Conservation (phyloP, 2,797 vertebrate genomes). For the Acrocephalus scirpaceus region DNA sequence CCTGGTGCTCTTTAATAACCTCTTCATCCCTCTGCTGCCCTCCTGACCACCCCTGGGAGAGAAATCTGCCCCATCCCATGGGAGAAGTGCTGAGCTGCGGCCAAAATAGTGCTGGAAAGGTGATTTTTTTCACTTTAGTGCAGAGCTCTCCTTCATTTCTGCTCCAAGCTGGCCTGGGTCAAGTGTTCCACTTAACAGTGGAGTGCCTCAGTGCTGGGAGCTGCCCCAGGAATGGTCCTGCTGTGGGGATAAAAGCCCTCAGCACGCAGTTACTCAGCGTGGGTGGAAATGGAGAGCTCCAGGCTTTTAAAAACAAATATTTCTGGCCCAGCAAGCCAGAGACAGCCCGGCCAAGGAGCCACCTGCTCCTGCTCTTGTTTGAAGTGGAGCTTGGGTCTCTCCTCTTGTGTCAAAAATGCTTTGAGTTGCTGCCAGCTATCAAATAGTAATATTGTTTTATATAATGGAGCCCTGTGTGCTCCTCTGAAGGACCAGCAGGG, state of each 20-base stretch:
- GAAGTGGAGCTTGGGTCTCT: background rate
- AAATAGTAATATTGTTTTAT: background rate
- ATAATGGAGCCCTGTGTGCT: background rate
- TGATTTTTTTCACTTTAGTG: background rate
- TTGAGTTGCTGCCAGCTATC: background rate
- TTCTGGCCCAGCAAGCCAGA: background rate
- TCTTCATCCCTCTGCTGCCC: background rate
- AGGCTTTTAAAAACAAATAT: background rate
- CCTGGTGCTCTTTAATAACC: background rate
- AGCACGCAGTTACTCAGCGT: background rate
- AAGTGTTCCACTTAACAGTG: background rate
- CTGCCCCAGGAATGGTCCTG: background rate
- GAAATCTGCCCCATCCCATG: fast-evolving
- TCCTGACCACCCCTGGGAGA: background rate
- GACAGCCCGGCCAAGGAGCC: background rate
- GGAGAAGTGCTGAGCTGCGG: fast-evolving
- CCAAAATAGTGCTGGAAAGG: background rate
- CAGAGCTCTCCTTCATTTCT: background rate
- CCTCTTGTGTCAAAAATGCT: background rate
- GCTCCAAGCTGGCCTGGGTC: background rate
- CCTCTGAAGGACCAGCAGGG: background rate
- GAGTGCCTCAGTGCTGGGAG: background rate
- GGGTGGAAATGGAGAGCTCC: background rate
- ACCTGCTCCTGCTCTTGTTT: background rate
- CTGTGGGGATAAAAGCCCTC: background rate